Evolutionary conservation across 2,113 vertebrate species (phyloP).

Genomic region (Cichladusa arquata): DNA sequence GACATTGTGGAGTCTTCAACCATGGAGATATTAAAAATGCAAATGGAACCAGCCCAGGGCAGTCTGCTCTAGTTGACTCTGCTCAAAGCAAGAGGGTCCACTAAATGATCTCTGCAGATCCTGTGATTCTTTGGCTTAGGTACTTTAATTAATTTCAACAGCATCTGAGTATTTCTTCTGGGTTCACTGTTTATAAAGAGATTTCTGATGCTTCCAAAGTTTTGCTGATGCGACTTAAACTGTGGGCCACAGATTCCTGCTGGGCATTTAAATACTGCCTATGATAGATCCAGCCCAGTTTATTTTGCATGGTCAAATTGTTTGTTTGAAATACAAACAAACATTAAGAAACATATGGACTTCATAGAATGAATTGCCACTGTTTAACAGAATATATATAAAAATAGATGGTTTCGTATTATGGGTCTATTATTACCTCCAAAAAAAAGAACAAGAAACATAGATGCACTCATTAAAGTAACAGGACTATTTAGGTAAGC

Average conservation of each 20-base stretch:
- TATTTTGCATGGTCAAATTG: background rate
- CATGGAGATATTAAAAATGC: background rate
- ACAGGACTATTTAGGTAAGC: background rate
- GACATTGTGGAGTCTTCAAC: background rate
- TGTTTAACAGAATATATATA: background rate
- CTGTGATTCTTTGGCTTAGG: background rate
- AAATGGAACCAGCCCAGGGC: background rate
- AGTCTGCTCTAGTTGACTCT: background rate
- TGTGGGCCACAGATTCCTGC: background rate
- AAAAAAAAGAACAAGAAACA: background rate
- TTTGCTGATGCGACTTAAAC: background rate
- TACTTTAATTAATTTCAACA: background rate
- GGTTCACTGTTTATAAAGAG: background rate
- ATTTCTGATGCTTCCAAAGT: background rate
- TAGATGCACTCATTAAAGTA: background rate
- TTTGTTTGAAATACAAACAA: background rate
- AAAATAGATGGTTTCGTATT: background rate
- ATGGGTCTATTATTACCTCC: background rate
- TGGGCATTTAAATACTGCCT: background rate
- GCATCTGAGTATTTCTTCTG: background rate
- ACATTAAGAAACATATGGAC: background rate
- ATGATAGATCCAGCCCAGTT: background rate
- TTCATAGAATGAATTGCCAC: background rate
- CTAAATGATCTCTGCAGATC: background rate
- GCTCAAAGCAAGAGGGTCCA: background rate